Percentiles rank a stretch among this genome's conserved stretches.
Evolutionary conservation across 2,113 vertebrate genomes (phyloP).

Genomic region (Panthera leo): DNA sequence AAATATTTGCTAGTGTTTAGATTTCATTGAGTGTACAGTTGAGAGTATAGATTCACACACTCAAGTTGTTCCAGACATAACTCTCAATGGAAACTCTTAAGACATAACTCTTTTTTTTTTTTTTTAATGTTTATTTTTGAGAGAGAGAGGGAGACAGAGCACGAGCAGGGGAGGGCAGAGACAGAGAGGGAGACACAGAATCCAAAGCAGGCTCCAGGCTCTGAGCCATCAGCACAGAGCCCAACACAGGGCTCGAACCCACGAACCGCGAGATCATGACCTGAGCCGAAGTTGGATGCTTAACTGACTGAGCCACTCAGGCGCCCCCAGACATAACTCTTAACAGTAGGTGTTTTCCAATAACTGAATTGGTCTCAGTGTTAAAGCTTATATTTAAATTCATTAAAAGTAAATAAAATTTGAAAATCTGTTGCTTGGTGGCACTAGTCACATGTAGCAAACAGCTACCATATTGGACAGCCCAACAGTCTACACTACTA

Average conservation of each 20-base stretch:
- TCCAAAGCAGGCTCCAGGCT: too few species aligned
- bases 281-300: too few species aligned
- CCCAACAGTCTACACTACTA: neutral
- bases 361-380: neutral
- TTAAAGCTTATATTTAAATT: slow-evolving; percentile 4
- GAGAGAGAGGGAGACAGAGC: too few species aligned
- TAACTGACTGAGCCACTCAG: too few species aligned
- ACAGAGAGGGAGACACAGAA: too few species aligned
- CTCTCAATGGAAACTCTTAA: neutral
- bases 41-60: neutral
- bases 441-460: neutral
- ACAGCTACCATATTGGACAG: neutral
- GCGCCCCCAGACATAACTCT: neutral
- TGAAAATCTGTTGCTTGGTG: neutral
- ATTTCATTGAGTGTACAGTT: neutral
- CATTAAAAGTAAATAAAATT: neutral
- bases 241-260: too few species aligned
- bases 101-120: neutral
- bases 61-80: neutral
- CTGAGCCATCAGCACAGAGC: too few species aligned
- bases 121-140: too few species aligned
- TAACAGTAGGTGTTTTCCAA: neutral
- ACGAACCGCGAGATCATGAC: too few species aligned
- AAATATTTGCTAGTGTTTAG: neutral
- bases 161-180: too few species aligned